These are phyloP conservation scores for Gymnoscelis rufifasciata DNA, from an alignment of 2,888 invertebrate genomes.

Conservation along the genomic window DNA sequence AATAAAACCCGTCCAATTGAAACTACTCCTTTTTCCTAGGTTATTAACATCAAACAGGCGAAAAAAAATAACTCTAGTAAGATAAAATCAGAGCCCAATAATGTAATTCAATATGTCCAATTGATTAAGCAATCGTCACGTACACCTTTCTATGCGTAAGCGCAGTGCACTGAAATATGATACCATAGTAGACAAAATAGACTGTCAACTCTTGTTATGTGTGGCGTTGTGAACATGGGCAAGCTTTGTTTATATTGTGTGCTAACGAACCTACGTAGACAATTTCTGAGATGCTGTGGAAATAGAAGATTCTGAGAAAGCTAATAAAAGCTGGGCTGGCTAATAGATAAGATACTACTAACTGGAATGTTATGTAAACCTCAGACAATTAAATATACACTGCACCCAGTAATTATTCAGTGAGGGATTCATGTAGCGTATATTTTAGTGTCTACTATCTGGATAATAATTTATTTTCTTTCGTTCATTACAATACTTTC, in stretches of 20 bases:
- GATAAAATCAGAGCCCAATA: neutral
- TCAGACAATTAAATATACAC: too few species aligned
- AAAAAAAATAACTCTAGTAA: too few species aligned
- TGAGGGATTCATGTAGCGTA: too few species aligned
- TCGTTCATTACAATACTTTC: too few species aligned
- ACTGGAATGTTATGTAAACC: too few species aligned
- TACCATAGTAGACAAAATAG: conserved; percentile 11
- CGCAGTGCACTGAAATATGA: conserved; percentile 13
- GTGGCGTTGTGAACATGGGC: conserved; percentile 27
- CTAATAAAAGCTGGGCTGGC: neutral
- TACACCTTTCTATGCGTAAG: conserved; percentile 13
- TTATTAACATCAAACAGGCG: too few species aligned
- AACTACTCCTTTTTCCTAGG: too few species aligned
- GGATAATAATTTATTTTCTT: too few species aligned
- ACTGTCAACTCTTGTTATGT: conserved; percentile 3
- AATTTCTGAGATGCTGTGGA: neutral
- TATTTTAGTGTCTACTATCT: too few species aligned
- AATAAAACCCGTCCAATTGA: too few species aligned
- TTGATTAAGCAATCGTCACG: conserved; percentile 10
- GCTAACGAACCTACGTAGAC: conserved; percentile 9
- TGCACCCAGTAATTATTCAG: too few species aligned
- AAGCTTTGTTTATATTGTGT: conserved; percentile 20
- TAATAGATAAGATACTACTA: neutral
- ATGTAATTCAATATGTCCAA: conserved; percentile 14
- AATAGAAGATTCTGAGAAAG: neutral